Evolutionary conservation across 2,888 invertebrate species (phyloP), one percentile per base, ranked within the genome.

Genomic region (Brenthis hecate): DNA sequence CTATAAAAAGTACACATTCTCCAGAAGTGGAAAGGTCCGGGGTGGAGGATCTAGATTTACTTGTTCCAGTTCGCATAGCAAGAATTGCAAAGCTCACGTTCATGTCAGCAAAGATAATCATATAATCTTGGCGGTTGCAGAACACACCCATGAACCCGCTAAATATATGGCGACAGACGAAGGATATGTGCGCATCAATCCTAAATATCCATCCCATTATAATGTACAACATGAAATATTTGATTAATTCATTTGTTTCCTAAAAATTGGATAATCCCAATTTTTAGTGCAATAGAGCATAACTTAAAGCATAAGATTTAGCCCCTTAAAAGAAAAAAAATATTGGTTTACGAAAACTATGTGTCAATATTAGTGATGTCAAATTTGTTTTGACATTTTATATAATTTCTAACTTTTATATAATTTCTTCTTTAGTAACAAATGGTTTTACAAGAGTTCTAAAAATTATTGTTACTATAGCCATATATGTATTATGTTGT

Each of bases 41-140:
- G 71, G 74, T 6, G 80, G 81, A 3, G 86, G 85, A 0, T 76
- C 75, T 13, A 75, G 87, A n/a, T 87, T 79, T 67, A 78, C 74
- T 6, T 88, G 88, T 56, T 87, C 85, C 4, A 75, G 73, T 19
- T 67, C 72, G 5, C 55, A 56, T 13, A 80, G 76, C 57, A 82
- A 78, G 50, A 66, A 60, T 0, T 87, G 87, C 69, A 82, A 80
- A 55, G 85, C 86, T 0, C 79, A 78, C 56, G 74, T 78, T 2
- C 82, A 85, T 55, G 76, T 85, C 6, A 69, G 63, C 64, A 72
- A 75, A 47, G 72, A 76, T 23, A 69, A 74, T 23, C 14, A 16
- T 13, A 71, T 72, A 8, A 69, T 62, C 1, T 58, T 66, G 1
- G 69, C 66, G 13, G 47, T 36, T 2, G 66, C 66, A 1, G 74